Percentiles rank a stretch among this genome's conserved stretches.
Conservation (phyloP, 2,888 invertebrate species). For the Lomographa bimaculata region DNA sequence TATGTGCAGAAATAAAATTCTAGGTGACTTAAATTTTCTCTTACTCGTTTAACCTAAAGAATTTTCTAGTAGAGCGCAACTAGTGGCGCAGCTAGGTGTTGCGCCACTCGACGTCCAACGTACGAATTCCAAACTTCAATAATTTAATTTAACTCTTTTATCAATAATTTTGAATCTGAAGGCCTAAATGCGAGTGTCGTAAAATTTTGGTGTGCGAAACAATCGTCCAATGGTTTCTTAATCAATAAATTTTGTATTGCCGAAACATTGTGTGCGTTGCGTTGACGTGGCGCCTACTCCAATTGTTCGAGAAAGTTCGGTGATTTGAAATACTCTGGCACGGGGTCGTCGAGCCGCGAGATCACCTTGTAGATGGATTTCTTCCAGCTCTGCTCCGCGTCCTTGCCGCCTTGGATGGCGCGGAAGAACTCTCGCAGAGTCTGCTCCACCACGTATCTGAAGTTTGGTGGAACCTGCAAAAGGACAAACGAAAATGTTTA, state of each 20-base stretch:
- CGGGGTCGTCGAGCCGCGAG: slow-evolving; percentile 98
- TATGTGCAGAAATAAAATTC: slow-evolving; percentile 84
- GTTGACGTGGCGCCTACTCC: slow-evolving; percentile 86
- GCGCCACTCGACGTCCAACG: slow-evolving; percentile 71
- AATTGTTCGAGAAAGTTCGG: slow-evolving; percentile 99
- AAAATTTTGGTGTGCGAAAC: slow-evolving; percentile 85
- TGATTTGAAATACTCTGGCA: slow-evolving; percentile 99
- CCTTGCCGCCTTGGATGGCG: slow-evolving; percentile 97
- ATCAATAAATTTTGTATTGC: slow-evolving; percentile 57
- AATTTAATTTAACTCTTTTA: slow-evolving; percentile 79
- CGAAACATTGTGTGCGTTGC: slow-evolving; percentile 65
- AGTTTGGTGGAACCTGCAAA: slow-evolving; percentile 97
- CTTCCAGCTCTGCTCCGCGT: slow-evolving; percentile 99
- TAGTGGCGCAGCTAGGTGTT: slow-evolving; percentile 38
- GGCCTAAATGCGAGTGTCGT: slow-evolving; percentile 88
- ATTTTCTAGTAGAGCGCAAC: slow-evolving; percentile 77
- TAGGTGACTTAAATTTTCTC: slow-evolving; percentile 84
- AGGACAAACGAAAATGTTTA: no score
- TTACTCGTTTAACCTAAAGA: slow-evolving; percentile 81
- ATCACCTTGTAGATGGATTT: slow-evolving; percentile 99
- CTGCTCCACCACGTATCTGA: slow-evolving; percentile 98
- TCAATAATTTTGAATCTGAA: slow-evolving; percentile 86
- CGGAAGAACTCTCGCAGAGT: slow-evolving; percentile 99
- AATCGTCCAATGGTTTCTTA: slow-evolving; percentile 66
- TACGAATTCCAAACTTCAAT: slow-evolving; percentile 68